These are phyloP conservation scores for Berghia stephanieae DNA, from an alignment of 1,140 invertebrate genomes.

Conservation along the genomic window DNA sequence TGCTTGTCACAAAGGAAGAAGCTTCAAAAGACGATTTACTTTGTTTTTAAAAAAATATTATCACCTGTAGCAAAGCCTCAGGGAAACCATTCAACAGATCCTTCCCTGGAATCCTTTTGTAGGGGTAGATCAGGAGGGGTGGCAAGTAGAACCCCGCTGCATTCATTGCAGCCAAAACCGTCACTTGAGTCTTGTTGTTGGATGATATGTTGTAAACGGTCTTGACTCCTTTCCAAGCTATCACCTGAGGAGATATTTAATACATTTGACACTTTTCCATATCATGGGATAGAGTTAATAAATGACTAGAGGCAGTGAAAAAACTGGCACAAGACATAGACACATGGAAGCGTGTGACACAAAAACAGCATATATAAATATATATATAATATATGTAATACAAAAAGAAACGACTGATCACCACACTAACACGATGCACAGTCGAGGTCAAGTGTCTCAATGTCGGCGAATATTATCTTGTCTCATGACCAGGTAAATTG, in stretches of 20 bases:
- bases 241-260: no score
- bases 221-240: background rate
- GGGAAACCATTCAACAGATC: background rate
- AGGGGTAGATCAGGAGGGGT: background rate
- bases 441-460: no score
- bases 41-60: background rate
- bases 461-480: no score
- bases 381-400: background rate
- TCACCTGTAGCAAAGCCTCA: constrained; percentile 8
- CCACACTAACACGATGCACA: no score
- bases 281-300: background rate
- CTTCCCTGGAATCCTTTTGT: constrained; percentile 11
- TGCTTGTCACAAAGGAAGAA: no score
- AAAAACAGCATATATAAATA: background rate
- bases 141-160: background rate
- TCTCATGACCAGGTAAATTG: no score
- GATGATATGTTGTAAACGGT: background rate
- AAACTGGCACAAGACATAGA: background rate
- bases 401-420: no score
- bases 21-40: no score
- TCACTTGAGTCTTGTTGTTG: background rate
- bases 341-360: background rate
- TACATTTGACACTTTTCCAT: background rate
- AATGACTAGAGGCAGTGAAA: background rate
- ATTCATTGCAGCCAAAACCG: constrained; percentile 13